Base-by-base conservation (phyloP, 1,140 invertebrate genomes). In the Drosophila kohkoa region DNA sequence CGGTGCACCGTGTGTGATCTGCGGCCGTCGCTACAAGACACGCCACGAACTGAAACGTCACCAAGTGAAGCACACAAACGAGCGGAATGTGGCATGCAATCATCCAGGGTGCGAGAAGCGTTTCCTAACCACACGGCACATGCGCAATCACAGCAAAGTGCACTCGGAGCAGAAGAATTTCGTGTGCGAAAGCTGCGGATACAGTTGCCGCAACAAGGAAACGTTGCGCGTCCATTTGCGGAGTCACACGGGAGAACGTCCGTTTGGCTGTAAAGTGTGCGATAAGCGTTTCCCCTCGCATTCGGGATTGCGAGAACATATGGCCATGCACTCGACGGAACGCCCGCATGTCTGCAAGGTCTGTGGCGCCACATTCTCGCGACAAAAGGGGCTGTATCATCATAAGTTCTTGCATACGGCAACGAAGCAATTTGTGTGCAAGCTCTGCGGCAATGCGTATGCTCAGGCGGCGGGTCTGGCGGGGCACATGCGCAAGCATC, bases 171-270 rank as follows among this genome's bases (percentile, higher is more conserved):
- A 81, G n/a, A 92, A 92, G 71, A 90, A 91, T 51, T 92, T 90
- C 5, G 77, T 91, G 0, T 92, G 91, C 60, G 91, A 92, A 30
- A 85, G 76, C 46, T 92, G 91, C 16, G 91, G 91, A 25, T 91
- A 92, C 41, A 85, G 79, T 10, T 91, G 85, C 86, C 96, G 97
- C 15, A 97, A 97, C 91, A 96, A 96, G 8, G 96, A 97, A 91
- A 96, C 97, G 85, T 96, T 96, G 82, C 97, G 97, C 87, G 97
- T 97, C 67, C 97, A 98, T 77, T 93, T 95, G 60, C 93, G 96
- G 0, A 97, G 96, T 0, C 97, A 98, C 90, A 97, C 96, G 0
- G 96, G 96, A 8, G 96, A 97, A 92, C 93, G 96, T 10, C 97
- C 97, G 0, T 96, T 95, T 68, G 95, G 96, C 77, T 97, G 97